Percentiles rank a stretch among this genome's conserved stretches.
Conservation (phyloP, 2,888 invertebrate species). For the Altica lythri region DNA sequence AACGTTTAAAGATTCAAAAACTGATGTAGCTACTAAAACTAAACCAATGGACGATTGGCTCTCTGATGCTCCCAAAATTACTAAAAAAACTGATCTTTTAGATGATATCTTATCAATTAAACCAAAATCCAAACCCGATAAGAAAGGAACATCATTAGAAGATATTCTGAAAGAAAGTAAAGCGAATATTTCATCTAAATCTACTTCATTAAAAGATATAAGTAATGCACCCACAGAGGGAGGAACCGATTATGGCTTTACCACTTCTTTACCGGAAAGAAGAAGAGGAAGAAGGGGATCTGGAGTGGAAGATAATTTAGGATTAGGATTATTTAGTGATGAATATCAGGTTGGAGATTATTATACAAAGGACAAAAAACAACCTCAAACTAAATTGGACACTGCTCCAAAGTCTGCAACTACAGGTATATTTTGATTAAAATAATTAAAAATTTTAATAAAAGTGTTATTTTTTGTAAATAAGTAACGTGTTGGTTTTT, state of each 20-base stretch:
- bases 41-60: constrained; percentile 47
- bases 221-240: constrained; percentile 24
- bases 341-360: constrained; percentile 32
- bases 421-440: constrained; percentile 15
- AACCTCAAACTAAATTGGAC: constrained; percentile 9
- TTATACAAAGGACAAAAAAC: constrained; percentile 29
- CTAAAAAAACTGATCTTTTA: constrained; percentile 48
- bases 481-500: background rate
- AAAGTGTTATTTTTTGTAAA: background rate
- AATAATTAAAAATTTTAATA: constrained; percentile 7
- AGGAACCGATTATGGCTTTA: constrained; percentile 23
- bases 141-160: constrained; percentile 47
- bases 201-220: constrained; percentile 27
- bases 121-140: constrained; percentile 40
- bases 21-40: constrained; percentile 24
- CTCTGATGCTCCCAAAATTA: constrained; percentile 41
- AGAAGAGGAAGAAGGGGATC: constrained; percentile 45
- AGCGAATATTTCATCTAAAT: constrained; percentile 19
- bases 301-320: constrained; percentile 63
- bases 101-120: constrained; percentile 49
- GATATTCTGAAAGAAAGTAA: constrained; percentile 51
- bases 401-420: constrained; percentile 22
- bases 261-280: constrained; percentile 30
- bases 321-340: constrained; percentile 58
- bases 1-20: constrained; percentile 28